Evolutionary conservation across 2,113 vertebrate species (phyloP).

Genomic region (Mormyrus iriodes): DNA sequence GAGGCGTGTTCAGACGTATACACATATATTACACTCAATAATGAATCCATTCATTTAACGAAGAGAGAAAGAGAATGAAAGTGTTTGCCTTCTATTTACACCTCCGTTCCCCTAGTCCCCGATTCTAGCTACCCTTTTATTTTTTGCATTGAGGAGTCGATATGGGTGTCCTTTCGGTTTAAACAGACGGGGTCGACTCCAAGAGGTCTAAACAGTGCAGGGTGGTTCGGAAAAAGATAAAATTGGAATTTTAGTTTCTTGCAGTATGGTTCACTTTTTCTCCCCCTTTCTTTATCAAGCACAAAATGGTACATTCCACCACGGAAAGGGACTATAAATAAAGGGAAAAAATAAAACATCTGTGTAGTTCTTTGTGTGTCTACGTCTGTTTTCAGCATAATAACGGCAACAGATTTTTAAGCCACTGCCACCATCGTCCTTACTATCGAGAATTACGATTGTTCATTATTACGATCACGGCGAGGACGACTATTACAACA

Average conservation of each 20-base stretch:
- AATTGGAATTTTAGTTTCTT: slow-evolving; percentile 35
- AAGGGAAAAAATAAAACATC: slow-evolving; percentile 58
- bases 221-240: slow-evolving; percentile 39
- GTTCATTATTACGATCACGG: neutral
- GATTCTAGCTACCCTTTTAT: slow-evolving; percentile 71
- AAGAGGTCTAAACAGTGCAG: slow-evolving; percentile 46
- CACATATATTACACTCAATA: slow-evolving; percentile 58
- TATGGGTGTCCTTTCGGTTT: slow-evolving; percentile 95
- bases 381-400: slow-evolving; percentile 43
- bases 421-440: neutral
- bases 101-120: slow-evolving; percentile 69
- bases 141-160: slow-evolving; percentile 87
- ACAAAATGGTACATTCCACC: slow-evolving; percentile 73
- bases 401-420: neutral
- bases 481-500: neutral
- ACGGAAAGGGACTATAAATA: slow-evolving; percentile 67
- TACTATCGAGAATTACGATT: neutral
- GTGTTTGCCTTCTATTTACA: slow-evolving; percentile 62
- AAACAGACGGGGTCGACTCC: slow-evolving; percentile 85
- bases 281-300: slow-evolving; percentile 49
- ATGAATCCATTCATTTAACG: slow-evolving; percentile 64
- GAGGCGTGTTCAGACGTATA: slow-evolving; percentile 47
- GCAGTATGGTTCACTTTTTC: slow-evolving; percentile 31
- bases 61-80: slow-evolving; percentile 49
- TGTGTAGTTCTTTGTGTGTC: slow-evolving; percentile 61